phyloP scores from a whole-genome alignment of 2,113 vertebrate species.

The Edolisoma coerulescens region DNA sequence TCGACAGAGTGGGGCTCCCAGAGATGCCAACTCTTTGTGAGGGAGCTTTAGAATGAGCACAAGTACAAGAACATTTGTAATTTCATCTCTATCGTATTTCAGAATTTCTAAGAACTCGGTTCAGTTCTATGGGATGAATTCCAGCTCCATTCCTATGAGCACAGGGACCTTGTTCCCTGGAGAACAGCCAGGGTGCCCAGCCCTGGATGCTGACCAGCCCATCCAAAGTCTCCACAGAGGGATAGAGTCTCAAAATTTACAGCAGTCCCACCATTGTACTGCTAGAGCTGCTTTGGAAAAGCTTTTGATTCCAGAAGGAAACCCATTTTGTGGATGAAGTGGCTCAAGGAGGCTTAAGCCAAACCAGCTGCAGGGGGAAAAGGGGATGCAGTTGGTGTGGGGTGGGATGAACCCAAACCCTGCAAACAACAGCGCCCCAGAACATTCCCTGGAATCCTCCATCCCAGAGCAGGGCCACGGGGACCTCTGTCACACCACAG shows the following conservation, averaged over 20 bases:
- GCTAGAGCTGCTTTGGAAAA: not conserved
- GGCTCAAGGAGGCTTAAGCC: not conserved
- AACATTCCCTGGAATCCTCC: not conserved
- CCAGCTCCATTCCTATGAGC: not conserved
- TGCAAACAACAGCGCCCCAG: rapidly evolving
- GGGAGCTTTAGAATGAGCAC: not conserved
- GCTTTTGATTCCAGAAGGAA: not conserved
- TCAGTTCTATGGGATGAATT: not conserved
- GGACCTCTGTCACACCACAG: rapidly evolving
- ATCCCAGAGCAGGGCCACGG: rapidly evolving
- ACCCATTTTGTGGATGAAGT: not conserved
- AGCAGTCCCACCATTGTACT: rapidly evolving
- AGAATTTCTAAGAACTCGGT: not conserved
- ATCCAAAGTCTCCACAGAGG: not conserved
- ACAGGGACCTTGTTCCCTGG: not conserved
- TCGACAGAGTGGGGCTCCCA: not conserved
- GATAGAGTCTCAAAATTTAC: not conserved
- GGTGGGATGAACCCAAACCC: not conserved
- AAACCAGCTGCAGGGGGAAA: not conserved
- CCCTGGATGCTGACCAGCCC: not conserved
- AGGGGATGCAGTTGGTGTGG: not conserved
- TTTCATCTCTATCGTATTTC: not conserved
- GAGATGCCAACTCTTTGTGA: not conserved
- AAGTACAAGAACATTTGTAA: not conserved
- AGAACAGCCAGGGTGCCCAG: not conserved